Conservation (phyloP, 2,888 invertebrate species). For the Aporophyla lueneburgensis region DNA sequence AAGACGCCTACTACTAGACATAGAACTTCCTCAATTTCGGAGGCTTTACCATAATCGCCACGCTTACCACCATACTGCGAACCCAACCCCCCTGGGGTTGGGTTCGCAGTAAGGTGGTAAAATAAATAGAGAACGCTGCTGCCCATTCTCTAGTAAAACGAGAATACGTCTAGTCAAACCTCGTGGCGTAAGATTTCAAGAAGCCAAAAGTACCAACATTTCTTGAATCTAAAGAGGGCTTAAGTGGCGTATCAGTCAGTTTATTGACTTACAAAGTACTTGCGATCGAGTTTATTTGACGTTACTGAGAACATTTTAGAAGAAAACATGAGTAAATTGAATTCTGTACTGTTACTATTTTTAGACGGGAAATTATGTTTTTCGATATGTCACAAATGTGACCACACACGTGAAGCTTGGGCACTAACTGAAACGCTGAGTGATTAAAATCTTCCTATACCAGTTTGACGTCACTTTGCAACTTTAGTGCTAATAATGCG, state of each 20-base stretch:
- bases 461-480: conserved; percentile 37
- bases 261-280: conserved; percentile 26
- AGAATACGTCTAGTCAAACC: too few species aligned
- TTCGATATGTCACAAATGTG: conserved; percentile 8
- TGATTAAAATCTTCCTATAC: not conserved
- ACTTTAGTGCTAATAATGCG: conserved; percentile 45
- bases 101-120: too few species aligned
- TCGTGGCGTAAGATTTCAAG: not conserved
- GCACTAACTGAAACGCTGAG: conserved; percentile 1
- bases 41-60: too few species aligned
- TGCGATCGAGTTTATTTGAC: conserved; percentile 11
- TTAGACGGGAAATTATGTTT: not conserved
- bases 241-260: conserved; percentile 20
- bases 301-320: conserved; percentile 5
- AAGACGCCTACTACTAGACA: too few species aligned
- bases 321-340: conserved; percentile 16
- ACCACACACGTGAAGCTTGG: not conserved
- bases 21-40: too few species aligned
- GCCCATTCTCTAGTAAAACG: too few species aligned
- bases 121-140: too few species aligned
- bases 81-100: too few species aligned
- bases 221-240: not conserved
- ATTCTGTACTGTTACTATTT: conserved; percentile 21
- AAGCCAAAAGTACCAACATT: not conserved
- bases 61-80: too few species aligned